phyloP scores from a whole-genome alignment of 2,888 invertebrate species.

The Eristalis pertinax region DNA sequence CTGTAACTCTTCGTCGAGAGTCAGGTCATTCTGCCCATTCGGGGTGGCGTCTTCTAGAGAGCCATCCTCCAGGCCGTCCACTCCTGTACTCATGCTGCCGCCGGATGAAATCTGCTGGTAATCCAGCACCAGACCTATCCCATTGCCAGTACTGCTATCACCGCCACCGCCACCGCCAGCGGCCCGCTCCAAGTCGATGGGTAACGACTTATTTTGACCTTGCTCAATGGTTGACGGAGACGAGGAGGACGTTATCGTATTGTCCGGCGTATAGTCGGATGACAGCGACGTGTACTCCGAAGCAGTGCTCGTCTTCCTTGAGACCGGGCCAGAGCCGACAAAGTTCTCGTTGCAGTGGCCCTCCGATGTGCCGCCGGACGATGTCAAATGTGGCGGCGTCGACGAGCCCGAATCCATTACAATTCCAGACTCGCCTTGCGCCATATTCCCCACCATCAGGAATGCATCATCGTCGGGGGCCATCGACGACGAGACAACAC shows the following conservation, averaged over 20 bases:
- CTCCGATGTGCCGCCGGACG: slow-evolving; percentile 13
- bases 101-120: slow-evolving; percentile 53
- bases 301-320: slow-evolving; percentile 84
- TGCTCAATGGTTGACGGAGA: slow-evolving; percentile 74
- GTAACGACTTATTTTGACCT: slow-evolving; percentile 51
- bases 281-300: slow-evolving; percentile 82
- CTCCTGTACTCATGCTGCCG: slow-evolving; percentile 58
- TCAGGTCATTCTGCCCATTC: slow-evolving; percentile 59
- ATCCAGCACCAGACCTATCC: slow-evolving; percentile 16
- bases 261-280: slow-evolving; percentile 83
- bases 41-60: slow-evolving; percentile 56
- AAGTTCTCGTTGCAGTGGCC: slow-evolving; percentile 46
- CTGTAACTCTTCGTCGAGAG: slow-evolving; percentile 51
- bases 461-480: slow-evolving; percentile 42
- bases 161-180: slow-evolving; percentile 24
- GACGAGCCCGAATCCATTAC: slow-evolving; percentile 57
- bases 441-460: slow-evolving; percentile 17
- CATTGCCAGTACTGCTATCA: neutral
- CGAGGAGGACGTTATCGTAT: slow-evolving; percentile 80
- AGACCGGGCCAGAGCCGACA: slow-evolving; percentile 79
- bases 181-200: slow-evolving; percentile 35
- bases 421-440: slow-evolving; percentile 51
- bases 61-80: slow-evolving; percentile 48
- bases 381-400: slow-evolving; percentile 43
- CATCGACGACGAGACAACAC: neutral